These are phyloP conservation scores for Stegodyphus mimosarum DNA, from an alignment of 1,140 invertebrate species.

Conservation along the genomic window DNA sequence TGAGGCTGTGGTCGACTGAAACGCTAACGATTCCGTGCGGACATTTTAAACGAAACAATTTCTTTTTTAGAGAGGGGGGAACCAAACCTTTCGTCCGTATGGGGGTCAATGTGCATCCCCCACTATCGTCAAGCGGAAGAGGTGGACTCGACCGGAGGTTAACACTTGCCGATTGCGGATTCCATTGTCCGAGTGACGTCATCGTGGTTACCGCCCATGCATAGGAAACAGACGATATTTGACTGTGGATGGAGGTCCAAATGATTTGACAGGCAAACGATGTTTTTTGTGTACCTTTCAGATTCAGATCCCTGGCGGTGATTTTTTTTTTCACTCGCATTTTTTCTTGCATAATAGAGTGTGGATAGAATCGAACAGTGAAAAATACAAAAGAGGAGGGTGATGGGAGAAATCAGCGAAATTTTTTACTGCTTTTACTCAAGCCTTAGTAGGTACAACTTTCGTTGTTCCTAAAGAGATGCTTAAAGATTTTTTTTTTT, in stretches of 20 bases:
- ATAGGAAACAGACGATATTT: constrained; percentile 23
- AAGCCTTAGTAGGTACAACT: background rate
- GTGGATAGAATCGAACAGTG: too few relatives aligned
- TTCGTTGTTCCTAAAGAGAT: background rate
- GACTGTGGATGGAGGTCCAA: constrained; percentile 5
- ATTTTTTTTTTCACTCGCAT: constrained; percentile 8
- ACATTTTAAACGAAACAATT: constrained; percentile 35
- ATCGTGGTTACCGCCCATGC: constrained; percentile 30
- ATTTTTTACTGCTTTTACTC: background rate
- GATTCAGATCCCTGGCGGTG: background rate
- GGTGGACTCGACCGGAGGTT: constrained; percentile 27
- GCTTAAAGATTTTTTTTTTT: too few relatives aligned
- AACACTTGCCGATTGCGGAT: constrained; percentile 28
- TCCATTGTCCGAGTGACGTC: constrained; percentile 36
- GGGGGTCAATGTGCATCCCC: constrained; percentile 9
- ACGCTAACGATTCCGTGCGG: background rate
- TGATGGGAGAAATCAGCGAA: background rate
- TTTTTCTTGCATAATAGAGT: background rate
- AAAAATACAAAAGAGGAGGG: too few relatives aligned
- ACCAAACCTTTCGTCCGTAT: background rate
- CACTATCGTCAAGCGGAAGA: constrained; percentile 10
- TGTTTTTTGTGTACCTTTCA: constrained; percentile 6
- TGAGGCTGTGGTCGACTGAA: constrained; percentile 5
- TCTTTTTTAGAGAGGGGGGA: constrained; percentile 34
- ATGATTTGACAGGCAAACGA: constrained; percentile 24